Base-by-base conservation (phyloP, 2,113 vertebrate species). In the Chionodraco myersi region DNA sequence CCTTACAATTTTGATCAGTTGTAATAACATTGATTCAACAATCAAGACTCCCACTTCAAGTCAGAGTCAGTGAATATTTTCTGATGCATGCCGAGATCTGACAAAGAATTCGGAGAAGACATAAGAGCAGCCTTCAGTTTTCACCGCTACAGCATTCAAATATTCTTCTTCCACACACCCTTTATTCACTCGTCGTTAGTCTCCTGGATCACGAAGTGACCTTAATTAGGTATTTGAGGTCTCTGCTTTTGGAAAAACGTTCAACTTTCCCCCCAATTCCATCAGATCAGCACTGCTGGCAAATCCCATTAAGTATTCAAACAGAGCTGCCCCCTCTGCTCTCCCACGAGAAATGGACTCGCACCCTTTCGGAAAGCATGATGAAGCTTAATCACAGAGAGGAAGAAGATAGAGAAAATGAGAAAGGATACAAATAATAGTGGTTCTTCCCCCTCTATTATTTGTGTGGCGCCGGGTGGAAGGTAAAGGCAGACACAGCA, bases 241-340 rank as follows among this genome's bases (percentile, higher is more conserved):
- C 21, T 15, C 60, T 45, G 72, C 75, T 69, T 75, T 53, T 73
- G n/a, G 66, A 64, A 71, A 8, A 61, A 44, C 72, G 78, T 83
- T 86, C 51, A 77, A 68, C 69, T 79, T 45, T 62, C 21, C 61
- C 72, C 26, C 51, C 61, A 57, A 65, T 78, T 85, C 79, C 21
- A 82, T 85, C 80, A 80, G 78, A 86, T 88, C 80, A 75, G 79
- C 59, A n/a, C 62, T 45, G 26, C 56, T 23, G 36, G 48, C 84
- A 67, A 79, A 74, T 80, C 77, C 84, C 47, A 89, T 92, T 86
- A 88, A 89, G 75, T 86, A 87, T 89, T 89, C 87, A 88, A 90
- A 86, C 79, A 66, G 60, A 78, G 78, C 23, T 5, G 52, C 75
- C 58, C 18, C 0, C 21, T 76, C 70, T 45, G 61, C 67, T 58